phyloP scores from a whole-genome alignment of 2,888 invertebrate species.

The Metacarcinus magister region DNA sequence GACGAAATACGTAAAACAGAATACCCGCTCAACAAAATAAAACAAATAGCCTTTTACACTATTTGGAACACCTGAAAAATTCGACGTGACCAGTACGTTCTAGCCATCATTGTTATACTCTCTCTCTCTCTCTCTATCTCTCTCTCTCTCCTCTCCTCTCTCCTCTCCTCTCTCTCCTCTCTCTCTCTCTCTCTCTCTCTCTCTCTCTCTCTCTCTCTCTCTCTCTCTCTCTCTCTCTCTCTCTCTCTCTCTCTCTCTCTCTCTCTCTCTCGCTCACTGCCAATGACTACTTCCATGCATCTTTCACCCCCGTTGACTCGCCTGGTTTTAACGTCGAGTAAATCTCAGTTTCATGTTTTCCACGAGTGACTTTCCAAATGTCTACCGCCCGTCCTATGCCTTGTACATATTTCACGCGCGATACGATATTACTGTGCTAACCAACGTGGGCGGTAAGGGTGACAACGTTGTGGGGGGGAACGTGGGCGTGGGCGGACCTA shows the following conservation, averaged over 20 bases:
- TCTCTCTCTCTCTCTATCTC: too few relatives aligned
- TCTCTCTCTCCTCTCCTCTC: too few relatives aligned
- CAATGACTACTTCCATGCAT: conserved; percentile 60
- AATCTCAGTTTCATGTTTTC: conserved; percentile 64
- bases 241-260: conserved; percentile 3
- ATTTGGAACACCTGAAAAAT: conserved; percentile 45
- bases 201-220: conserved; percentile 4
- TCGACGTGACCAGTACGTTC: background rate
- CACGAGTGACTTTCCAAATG: conserved; percentile 58
- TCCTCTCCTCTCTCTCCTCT: background rate
- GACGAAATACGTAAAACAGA: background rate
- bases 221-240: conserved; percentile 4
- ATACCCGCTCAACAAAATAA: background rate
- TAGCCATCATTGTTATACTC: background rate
- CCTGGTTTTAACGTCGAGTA: conserved; percentile 53
- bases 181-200: background rate
- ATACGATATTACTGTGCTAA: conserved; percentile 50
- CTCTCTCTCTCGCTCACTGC: background rate
- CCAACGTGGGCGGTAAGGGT: background rate
- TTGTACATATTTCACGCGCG: conserved; percentile 63
- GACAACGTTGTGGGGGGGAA: background rate
- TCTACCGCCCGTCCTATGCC: conserved; percentile 38
- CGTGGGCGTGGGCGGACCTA: background rate
- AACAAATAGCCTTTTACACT: conserved; percentile 22
- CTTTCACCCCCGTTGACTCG: conserved; percentile 33